These are phyloP conservation scores for Xenopus laevis DNA, from an alignment of 2,113 vertebrate genomes.

Conservation along the genomic window DNA sequence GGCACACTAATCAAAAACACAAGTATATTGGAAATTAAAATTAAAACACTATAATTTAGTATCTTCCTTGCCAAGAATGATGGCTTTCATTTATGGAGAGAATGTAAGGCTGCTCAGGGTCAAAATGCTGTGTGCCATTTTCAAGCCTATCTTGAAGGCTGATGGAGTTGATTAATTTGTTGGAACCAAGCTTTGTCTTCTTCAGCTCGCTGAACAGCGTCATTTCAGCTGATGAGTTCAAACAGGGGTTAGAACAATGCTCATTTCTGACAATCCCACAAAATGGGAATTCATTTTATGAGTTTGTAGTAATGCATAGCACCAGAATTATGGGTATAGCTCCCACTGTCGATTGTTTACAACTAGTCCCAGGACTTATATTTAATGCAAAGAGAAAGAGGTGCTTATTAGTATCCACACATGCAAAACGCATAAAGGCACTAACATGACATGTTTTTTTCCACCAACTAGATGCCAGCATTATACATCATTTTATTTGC, in stretches of 20 bases:
- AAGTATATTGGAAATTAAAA: slow-evolving; percentile 83
- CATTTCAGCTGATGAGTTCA: slow-evolving; percentile 99
- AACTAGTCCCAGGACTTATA: background rate
- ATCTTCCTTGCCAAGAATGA: slow-evolving; percentile 77
- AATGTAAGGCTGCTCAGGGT: slow-evolving; percentile 71
- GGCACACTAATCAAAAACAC: slow-evolving; percentile 77
- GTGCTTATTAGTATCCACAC: too few species aligned
- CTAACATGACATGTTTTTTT: too few species aligned
- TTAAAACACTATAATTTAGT: slow-evolving; percentile 83
- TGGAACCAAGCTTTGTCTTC: slow-evolving; percentile 91
- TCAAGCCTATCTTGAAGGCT: slow-evolving; percentile 64
- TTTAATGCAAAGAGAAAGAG: too few species aligned
- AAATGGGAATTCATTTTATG: slow-evolving; percentile 91
- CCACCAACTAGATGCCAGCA: too few species aligned
- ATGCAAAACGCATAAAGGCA: too few species aligned
- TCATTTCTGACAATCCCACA: slow-evolving; percentile 90
- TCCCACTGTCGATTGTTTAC: background rate
- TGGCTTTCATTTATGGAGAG: slow-evolving; percentile 73
- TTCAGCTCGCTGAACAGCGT: slow-evolving; percentile 98
- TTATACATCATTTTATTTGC: too few species aligned
- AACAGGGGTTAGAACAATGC: slow-evolving; percentile 87
- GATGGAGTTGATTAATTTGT: slow-evolving; percentile 91
- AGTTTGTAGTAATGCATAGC: slow-evolving; percentile 64
- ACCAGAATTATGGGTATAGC: background rate
- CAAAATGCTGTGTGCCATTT: slow-evolving; percentile 75